Conservation (phyloP, 2,113 vertebrate genomes). For the Vulpes ferrilata region DNA sequence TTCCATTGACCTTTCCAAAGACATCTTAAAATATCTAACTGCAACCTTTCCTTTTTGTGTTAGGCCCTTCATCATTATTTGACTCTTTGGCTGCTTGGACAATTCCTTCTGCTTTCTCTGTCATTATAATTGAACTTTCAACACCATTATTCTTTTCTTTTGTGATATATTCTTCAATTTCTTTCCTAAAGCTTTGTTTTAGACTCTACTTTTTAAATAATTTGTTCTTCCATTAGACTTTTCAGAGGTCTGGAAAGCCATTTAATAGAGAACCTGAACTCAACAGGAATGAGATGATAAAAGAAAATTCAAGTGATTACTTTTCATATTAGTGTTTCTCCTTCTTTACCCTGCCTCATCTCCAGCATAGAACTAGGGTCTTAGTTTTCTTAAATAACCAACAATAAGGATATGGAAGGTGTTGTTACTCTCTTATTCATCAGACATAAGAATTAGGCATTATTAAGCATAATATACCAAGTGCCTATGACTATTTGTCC, state of each 20-base stretch:
- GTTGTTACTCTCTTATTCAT: conserved; percentile 23
- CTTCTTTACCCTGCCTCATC: not conserved
- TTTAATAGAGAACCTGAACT: conserved; percentile 38
- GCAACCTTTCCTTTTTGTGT: conserved; percentile 54
- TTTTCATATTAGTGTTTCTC: not conserved
- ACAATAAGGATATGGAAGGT: not conserved
- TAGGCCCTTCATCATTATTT: conserved; percentile 53
- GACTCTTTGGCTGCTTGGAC: not conserved
- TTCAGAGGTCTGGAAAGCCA: not conserved
- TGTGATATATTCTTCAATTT: not conserved
- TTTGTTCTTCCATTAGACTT: not conserved
- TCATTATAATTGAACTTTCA: conserved; percentile 58
- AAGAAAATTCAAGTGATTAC: not conserved
- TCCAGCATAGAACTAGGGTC: not conserved
- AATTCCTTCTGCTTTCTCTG: conserved; percentile 30
- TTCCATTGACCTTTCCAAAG: conserved; percentile 45
- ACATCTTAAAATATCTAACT: conserved; percentile 47
- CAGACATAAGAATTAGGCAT: not conserved
- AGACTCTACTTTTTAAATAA: conserved; percentile 11
- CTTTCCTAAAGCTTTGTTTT: not conserved
- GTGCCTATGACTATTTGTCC: not conserved
- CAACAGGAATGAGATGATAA: conserved; percentile 36
- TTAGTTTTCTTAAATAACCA: conserved; percentile 53
- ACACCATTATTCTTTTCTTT: not conserved
- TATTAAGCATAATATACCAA: not conserved